These are phyloP conservation scores for Leptodactylus fuscus DNA, from an alignment of 2,113 vertebrate species.

Conservation along the genomic window DNA sequence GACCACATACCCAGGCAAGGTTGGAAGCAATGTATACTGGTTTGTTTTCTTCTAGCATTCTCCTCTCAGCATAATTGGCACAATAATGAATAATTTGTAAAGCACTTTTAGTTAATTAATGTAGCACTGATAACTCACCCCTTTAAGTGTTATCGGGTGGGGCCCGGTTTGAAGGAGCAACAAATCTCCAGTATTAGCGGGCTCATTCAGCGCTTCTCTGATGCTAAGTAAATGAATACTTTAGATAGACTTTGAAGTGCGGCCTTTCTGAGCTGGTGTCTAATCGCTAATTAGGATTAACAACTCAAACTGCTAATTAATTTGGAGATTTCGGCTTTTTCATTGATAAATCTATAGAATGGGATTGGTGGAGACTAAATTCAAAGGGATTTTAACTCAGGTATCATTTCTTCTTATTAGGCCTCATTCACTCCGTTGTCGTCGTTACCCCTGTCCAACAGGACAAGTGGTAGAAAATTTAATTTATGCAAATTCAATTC, in stretches of 20 bases:
- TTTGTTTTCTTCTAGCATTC: slow-evolving; percentile 3
- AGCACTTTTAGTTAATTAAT: slow-evolving; percentile 40
- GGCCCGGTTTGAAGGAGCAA: slow-evolving; percentile 33
- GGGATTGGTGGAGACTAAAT: background rate
- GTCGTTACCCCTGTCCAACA: background rate
- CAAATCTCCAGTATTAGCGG: slow-evolving; percentile 37
- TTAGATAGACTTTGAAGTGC: slow-evolving; percentile 53
- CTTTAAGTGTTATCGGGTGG: slow-evolving; percentile 37
- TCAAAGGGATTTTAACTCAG: slow-evolving; percentile 17
- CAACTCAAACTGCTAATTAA: slow-evolving; percentile 57
- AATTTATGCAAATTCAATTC: no score
- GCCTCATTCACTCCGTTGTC: background rate
- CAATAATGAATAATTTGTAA: slow-evolving; percentile 29
- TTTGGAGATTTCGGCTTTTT: slow-evolving; percentile 49
- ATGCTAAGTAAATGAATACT: slow-evolving; percentile 51
- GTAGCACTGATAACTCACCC: slow-evolving; percentile 35
- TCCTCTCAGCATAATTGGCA: slow-evolving; percentile 10
- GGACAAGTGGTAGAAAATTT: background rate
- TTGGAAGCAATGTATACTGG: background rate
- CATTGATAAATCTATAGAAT: slow-evolving; percentile 46
- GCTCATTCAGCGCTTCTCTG: slow-evolving; percentile 38
- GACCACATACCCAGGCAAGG: background rate
- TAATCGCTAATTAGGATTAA: slow-evolving; percentile 60
- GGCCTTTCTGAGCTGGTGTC: slow-evolving; percentile 38
- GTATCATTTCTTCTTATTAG: background rate